phyloP scores from a whole-genome alignment of 2,113 vertebrate species.

The Paralichthys olivaceus region DNA sequence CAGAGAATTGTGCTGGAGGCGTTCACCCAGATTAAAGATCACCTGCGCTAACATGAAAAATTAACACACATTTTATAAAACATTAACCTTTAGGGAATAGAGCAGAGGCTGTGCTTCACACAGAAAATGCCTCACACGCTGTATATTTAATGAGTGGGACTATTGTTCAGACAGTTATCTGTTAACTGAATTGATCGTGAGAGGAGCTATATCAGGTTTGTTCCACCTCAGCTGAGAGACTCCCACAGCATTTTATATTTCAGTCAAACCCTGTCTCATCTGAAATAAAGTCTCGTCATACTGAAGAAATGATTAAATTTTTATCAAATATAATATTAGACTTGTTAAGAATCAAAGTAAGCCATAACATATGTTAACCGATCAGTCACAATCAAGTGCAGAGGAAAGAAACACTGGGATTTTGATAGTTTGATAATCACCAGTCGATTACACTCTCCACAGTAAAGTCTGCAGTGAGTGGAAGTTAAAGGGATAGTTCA shows the following conservation, averaged over 20 bases:
- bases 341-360: too few relatives aligned
- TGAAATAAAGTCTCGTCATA: too few relatives aligned
- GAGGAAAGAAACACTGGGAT: too few relatives aligned
- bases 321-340: neutral
- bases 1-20: neutral
- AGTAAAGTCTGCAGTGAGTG: neutral
- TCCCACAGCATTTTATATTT: too few relatives aligned
- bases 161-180: neutral
- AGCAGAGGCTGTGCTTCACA: neutral
- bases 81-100: slow-evolving; percentile 8
- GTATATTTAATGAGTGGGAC: neutral
- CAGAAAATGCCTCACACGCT: neutral
- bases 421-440: too few relatives aligned
- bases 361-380: too few relatives aligned
- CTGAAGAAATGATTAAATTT: neutral
- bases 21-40: neutral
- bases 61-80: slow-evolving; percentile 1
- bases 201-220: neutral
- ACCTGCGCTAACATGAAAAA: neutral
- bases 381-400: too few relatives aligned
- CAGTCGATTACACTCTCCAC: too few relatives aligned
- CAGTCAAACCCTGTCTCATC: too few relatives aligned
- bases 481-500: too few relatives aligned
- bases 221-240: neutral
- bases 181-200: neutral